A percentile compares a stretch with the other conserved stretches of the same genome.
phyloP scores from a whole-genome alignment of 1,140 invertebrate genomes.

The Brachionus sp. region DNA sequence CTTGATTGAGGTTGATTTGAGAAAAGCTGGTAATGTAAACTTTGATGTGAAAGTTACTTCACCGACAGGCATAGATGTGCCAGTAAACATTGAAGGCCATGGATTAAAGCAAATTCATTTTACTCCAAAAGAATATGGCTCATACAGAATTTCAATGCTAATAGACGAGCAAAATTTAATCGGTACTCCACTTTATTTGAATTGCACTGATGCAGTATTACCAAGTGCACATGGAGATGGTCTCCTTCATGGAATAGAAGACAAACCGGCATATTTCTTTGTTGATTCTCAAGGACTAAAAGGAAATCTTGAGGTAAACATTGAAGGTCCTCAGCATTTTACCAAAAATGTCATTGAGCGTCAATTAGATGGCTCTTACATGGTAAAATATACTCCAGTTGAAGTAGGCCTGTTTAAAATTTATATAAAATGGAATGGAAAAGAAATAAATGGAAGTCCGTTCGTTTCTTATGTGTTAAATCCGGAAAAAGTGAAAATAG shows the following conservation, averaged over 20 bases:
- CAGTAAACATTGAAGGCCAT: conserved; percentile 1
- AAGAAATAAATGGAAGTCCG: conserved; percentile 64
- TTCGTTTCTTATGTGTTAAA: conserved; percentile 72
- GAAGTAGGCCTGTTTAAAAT: conserved; percentile 73
- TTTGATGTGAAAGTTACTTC: conserved; percentile 34
- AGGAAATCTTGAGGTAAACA: conserved; percentile 46
- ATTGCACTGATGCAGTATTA: conserved; percentile 44
- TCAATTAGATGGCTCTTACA: conserved; percentile 64
- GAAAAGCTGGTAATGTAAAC: background rate
- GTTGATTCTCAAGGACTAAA: conserved; percentile 57
- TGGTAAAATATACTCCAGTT: conserved; percentile 68
- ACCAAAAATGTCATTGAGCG: conserved; percentile 63
- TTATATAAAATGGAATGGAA: conserved; percentile 68
- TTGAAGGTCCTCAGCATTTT: conserved; percentile 66
- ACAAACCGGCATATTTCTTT: conserved; percentile 57
- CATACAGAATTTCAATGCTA: background rate
- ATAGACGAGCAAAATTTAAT: conserved; percentile 21
- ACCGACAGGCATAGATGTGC: background rate
- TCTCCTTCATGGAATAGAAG: conserved; percentile 53
- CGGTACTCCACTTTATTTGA: conserved; percentile 42
- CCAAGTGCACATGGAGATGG: conserved; percentile 59
- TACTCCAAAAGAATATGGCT: background rate
- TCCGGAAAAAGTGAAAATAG: conserved; percentile 64
- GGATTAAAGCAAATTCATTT: conserved; percentile 1
- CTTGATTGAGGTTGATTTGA: conserved; percentile 18